A percentile compares a stretch with the other conserved stretches of the same genome.
Evolutionary conservation across 2,888 invertebrate genomes (phyloP).

Genomic region (Leucophenga montana): DNA sequence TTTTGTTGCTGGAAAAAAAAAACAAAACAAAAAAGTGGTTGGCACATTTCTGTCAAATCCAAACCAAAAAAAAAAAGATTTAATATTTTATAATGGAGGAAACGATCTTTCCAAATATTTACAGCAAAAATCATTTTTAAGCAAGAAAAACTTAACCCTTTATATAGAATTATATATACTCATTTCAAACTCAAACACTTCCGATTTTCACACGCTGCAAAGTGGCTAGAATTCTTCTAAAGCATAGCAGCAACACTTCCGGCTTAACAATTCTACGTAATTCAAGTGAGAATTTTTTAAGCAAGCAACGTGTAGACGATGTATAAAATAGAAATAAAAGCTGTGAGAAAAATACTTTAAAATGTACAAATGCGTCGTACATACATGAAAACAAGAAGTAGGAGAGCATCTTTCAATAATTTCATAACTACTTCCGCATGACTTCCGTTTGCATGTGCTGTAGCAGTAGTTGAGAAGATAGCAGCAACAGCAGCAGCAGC

Average conservation of each 20-base stretch:
- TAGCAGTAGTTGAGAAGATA: conserved; percentile 12
- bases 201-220: conserved; percentile 19
- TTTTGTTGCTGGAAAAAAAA: conserved; percentile 40
- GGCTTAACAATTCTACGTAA: conserved; percentile 31
- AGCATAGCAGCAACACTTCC: conserved; percentile 13
- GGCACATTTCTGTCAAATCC: too few species aligned
- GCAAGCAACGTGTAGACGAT: conserved; percentile 2
- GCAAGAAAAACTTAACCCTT: not conserved
- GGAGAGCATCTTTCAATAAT: conserved; percentile 38
- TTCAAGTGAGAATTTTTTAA: conserved; percentile 41
- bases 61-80: conserved; percentile 40
- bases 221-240: not conserved
- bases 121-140: not conserved
- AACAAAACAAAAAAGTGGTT: too few species aligned
- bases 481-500: too few species aligned
- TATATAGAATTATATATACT: not conserved
- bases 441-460: conserved; percentile 49
- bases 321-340: conserved; percentile 40
- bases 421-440: conserved; percentile 65
- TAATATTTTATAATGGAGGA: conserved; percentile 46
- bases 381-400: conserved; percentile 20
- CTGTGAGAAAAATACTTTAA: conserved; percentile 30
- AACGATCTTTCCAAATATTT: conserved; percentile 23
- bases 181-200: conserved; percentile 1
- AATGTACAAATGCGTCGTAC: conserved; percentile 13